Conservation (phyloP, 2,797 vertebrate species). For the Rhinogobio ventralis region DNA sequence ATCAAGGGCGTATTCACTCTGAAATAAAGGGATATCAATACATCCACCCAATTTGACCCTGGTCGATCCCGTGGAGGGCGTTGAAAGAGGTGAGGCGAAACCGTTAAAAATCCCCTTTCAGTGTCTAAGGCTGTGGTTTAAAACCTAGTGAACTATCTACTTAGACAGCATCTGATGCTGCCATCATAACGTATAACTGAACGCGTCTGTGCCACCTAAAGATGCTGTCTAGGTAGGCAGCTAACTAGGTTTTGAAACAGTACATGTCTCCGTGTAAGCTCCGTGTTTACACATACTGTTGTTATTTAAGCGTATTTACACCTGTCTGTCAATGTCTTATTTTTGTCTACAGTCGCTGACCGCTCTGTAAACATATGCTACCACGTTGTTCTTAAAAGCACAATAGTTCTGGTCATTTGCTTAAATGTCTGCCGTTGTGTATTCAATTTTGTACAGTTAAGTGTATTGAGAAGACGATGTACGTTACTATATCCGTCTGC, state of each 20-base stretch:
- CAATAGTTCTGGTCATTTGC: not conserved
- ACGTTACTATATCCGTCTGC: not conserved
- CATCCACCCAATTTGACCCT: constrained; percentile 12
- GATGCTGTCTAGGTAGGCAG: not conserved
- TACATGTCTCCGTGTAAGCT: not conserved
- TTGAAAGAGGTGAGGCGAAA: constrained; percentile 53
- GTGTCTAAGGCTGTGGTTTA: constrained; percentile 5
- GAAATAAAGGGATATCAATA: not conserved
- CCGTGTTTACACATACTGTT: not conserved
- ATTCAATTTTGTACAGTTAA: not conserved
- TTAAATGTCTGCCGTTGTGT: not conserved
- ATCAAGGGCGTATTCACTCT: not conserved
- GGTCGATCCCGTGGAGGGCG: constrained; percentile 40
- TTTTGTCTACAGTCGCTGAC: not conserved
- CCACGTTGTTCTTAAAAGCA: not conserved
- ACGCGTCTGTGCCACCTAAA: not conserved
- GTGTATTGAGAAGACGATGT: not conserved
- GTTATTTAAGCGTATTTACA: not conserved
- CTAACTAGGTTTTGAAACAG: not conserved
- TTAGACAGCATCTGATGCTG: not conserved
- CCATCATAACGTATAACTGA: not conserved
- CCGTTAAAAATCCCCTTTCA: constrained; percentile 1
- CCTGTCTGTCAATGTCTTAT: not conserved
- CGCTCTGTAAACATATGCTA: not conserved
- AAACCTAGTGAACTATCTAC: not conserved